A percentile compares a stretch with the other conserved stretches of the same genome.
phyloP scores from a whole-genome alignment of 1,140 invertebrate species.

The Phymastichus coffea region DNA sequence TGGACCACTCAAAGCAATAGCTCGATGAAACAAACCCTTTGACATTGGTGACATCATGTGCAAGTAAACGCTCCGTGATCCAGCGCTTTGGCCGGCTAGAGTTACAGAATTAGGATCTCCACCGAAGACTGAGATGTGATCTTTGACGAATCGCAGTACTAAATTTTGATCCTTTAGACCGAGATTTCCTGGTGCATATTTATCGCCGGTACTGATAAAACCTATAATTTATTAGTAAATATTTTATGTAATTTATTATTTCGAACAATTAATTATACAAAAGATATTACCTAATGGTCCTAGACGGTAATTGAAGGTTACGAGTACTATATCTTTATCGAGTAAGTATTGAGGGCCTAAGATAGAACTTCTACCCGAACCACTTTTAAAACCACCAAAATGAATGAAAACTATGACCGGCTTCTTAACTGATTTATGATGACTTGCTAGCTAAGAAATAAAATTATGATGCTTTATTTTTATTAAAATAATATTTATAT shows the following conservation, averaged over 20 bases:
- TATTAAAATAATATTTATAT: slow-evolving; percentile 1
- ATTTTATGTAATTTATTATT: too few species aligned
- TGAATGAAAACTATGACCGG: slow-evolving; percentile 63
- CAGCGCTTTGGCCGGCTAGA: slow-evolving; percentile 70
- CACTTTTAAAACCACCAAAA: slow-evolving; percentile 55
- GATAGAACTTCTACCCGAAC: slow-evolving; percentile 50
- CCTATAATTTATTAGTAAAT: too few species aligned
- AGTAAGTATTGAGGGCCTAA: slow-evolving; percentile 53
- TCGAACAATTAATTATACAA: too few species aligned
- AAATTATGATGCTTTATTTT: too few species aligned
- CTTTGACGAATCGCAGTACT: slow-evolving; percentile 63
- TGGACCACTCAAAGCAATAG: slow-evolving; percentile 66
- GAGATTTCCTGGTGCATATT: slow-evolving; percentile 54
- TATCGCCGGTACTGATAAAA: not conserved
- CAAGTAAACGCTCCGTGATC: slow-evolving; percentile 61
- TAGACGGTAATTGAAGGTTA: slow-evolving; percentile 68
- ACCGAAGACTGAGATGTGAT: slow-evolving; percentile 63
- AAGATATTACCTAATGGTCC: slow-evolving; percentile 65
- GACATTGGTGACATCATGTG: slow-evolving; percentile 67
- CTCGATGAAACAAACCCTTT: slow-evolving; percentile 46
- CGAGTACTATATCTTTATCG: slow-evolving; percentile 62
- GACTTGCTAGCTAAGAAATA: not conserved
- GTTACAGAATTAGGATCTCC: slow-evolving; percentile 63
- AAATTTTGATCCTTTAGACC: slow-evolving; percentile 69
- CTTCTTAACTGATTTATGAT: too few species aligned